Percentiles rank a stretch among this genome's conserved stretches.
These are phyloP conservation scores for Hydrozoanthus gracilis DNA, from an alignment of 92 coral and sea anemone genomes.

Conservation along the genomic window DNA sequence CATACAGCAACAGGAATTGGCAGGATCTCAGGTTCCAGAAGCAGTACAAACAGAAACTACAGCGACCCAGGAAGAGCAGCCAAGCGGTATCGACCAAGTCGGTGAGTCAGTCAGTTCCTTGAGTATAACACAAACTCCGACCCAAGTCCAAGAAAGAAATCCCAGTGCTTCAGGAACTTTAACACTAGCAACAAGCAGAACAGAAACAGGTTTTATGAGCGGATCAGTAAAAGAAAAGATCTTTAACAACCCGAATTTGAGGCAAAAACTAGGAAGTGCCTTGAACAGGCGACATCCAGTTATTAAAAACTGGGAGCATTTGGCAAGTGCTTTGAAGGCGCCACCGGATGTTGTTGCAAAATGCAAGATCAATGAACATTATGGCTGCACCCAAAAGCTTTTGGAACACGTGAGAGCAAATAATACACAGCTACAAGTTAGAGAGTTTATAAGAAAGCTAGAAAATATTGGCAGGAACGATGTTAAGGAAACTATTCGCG, in stretches of 20 bases:
- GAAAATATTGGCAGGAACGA: slow-evolving; percentile 19
- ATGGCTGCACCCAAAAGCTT: background rate
- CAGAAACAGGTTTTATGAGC: background rate
- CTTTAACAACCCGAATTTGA: background rate
- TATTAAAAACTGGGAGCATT: slow-evolving; percentile 32
- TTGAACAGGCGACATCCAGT: slow-evolving; percentile 17
- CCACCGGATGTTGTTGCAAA: background rate
- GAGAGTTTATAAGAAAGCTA: slow-evolving; percentile 17
- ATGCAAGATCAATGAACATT: slow-evolving; percentile 16
- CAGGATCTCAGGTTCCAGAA: background rate
- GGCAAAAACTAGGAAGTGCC: background rate
- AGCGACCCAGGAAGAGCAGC: background rate
- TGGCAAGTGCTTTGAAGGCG: slow-evolving; percentile 9
- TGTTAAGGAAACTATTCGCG: background rate
- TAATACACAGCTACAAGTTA: background rate
- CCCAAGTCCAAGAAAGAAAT: slow-evolving; percentile 8
- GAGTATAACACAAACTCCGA: slow-evolving; percentile 13
- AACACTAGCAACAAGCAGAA: background rate
- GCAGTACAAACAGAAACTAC: background rate
- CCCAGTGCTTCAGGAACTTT: background rate
- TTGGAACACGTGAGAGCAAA: slow-evolving; percentile 8
- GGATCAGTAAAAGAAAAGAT: slow-evolving; percentile 8
- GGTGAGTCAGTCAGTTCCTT: background rate
- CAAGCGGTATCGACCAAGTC: too few species aligned
- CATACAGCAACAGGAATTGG: background rate